Evolutionary conservation across 2,888 invertebrate species (phyloP).

Genomic region (Drosophila leonis): DNA sequence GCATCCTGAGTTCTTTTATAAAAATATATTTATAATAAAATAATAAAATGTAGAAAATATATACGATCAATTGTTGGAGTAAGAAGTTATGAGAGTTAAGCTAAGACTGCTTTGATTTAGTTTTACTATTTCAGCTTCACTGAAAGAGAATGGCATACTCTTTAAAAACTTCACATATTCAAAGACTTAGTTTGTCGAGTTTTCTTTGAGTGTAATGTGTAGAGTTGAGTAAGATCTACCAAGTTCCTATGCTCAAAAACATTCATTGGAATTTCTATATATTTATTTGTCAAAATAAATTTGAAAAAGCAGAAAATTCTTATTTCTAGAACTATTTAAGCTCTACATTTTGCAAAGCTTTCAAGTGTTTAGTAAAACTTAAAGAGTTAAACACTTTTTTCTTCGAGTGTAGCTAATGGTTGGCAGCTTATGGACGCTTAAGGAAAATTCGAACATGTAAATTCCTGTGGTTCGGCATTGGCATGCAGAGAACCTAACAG

Average conservation of each 20-base stretch:
- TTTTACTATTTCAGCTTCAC: no score
- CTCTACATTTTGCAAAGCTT: not conserved
- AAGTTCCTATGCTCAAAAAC: not conserved
- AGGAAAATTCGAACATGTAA: constrained; percentile 62
- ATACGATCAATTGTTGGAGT: not conserved
- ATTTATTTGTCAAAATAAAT: not conserved
- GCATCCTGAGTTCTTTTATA: not conserved
- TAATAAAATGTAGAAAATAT: constrained; percentile 8
- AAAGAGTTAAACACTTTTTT: not conserved
- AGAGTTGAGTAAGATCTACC: not conserved
- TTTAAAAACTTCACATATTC: not conserved
- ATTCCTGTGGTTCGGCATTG: constrained; percentile 64
- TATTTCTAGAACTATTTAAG: not conserved
- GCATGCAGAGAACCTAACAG: constrained; percentile 37
- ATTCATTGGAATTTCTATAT: not conserved
- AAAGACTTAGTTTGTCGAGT: no score
- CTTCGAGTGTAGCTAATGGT: constrained; percentile 19
- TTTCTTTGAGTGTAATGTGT: not conserved
- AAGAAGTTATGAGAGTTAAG: constrained; percentile 12
- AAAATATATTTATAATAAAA: constrained; percentile 29
- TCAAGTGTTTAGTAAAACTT: not conserved
- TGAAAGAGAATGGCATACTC: not conserved
- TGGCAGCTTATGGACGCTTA: constrained; percentile 51
- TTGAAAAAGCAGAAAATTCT: not conserved
- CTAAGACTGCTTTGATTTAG: constrained; percentile 16